A percentile compares a stretch with the other conserved stretches of the same genome.
Conservation (phyloP, 1,140 invertebrate genomes). For the Pachypeltis micranthus region DNA sequence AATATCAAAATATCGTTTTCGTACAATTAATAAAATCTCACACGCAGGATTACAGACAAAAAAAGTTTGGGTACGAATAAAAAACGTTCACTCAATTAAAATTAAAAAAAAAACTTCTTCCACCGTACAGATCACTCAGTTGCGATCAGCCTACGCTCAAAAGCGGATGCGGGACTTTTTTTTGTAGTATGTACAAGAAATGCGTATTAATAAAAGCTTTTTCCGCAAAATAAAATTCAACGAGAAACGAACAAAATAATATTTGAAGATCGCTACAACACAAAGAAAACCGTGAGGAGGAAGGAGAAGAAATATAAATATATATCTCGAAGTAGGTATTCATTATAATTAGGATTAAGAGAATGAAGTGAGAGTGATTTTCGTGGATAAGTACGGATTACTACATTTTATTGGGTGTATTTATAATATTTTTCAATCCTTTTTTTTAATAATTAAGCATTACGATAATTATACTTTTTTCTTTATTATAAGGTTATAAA, state of each 20-base stretch:
- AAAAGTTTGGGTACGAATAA: too few relatives aligned
- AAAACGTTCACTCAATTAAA: too few relatives aligned
- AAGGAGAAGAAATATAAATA: not conserved
- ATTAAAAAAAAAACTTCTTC: too few relatives aligned
- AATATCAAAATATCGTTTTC: too few relatives aligned
- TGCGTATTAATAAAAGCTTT: conserved; percentile 19
- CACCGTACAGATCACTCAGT: not conserved
- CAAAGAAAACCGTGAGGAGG: too few relatives aligned
- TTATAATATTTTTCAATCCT: conserved; percentile 12
- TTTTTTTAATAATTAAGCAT: conserved; percentile 5
- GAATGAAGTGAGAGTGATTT: conserved; percentile 21
- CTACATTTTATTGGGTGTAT: conserved; percentile 14
- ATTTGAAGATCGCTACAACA: too few relatives aligned
- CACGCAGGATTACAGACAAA: too few relatives aligned
- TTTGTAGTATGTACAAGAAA: conserved; percentile 19
- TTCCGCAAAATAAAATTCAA: conserved; percentile 17
- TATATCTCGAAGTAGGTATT: not conserved
- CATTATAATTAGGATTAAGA: conserved; percentile 10
- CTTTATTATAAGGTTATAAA: conserved; percentile 1
- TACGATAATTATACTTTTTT: not conserved
- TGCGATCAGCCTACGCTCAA: conserved; percentile 8
- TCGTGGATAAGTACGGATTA: conserved; percentile 1
- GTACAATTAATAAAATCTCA: too few relatives aligned
- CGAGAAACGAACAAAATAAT: not conserved
- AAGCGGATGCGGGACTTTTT: conserved; percentile 10